Base-by-base conservation (phyloP, 2,113 vertebrate species). In the Sapayoa aenigma region DNA sequence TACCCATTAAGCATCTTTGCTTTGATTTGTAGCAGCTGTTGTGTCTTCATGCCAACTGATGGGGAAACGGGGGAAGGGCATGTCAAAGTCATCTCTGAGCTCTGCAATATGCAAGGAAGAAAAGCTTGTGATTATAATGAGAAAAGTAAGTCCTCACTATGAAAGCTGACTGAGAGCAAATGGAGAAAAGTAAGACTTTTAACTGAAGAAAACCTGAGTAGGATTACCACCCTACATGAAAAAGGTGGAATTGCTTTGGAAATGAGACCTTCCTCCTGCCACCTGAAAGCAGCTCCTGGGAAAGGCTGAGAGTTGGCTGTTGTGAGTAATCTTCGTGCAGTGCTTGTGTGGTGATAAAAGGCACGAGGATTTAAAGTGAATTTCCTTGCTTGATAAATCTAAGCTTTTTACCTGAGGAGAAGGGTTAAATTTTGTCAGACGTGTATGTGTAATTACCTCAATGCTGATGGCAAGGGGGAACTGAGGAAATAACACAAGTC, bases 1-100 rank as follows among this genome's bases (percentile, higher is more conserved):
- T 49, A 37, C 79, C 69, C 9, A 2, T 84, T 95, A 74, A 94
- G 73, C 62, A 85, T 93, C 72, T 94, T 96, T 37, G 47, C 53
- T 31, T 39, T 92, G 90, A 95, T 96, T 97, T 91, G 94, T 63
- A 92, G 88, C 91, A 96, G 85, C 82, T 92, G 81, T 94, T 84
- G 73, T 90, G 94, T 96, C 91, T 69, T 92, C 79, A 89, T 90
- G 91, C 90, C 95, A 96, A 81, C 93, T 91, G 93, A 89, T 72
- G 71, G 90, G 78, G 35, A 42, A 82, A 88, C 0, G 6, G 42
- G 72, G 77, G 66, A 95, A 93, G 80, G 90, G 79, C 86, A 82
- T 1, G 35, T 66, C 84, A 96, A 95, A 96, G 90, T 84, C 39
- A 85, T 93, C 91, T 86, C 82, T 49, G 79, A 71, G 82, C 92